Evolutionary conservation across 2,797 vertebrate species (phyloP).

Genomic region (Synanceia verrucosa): DNA sequence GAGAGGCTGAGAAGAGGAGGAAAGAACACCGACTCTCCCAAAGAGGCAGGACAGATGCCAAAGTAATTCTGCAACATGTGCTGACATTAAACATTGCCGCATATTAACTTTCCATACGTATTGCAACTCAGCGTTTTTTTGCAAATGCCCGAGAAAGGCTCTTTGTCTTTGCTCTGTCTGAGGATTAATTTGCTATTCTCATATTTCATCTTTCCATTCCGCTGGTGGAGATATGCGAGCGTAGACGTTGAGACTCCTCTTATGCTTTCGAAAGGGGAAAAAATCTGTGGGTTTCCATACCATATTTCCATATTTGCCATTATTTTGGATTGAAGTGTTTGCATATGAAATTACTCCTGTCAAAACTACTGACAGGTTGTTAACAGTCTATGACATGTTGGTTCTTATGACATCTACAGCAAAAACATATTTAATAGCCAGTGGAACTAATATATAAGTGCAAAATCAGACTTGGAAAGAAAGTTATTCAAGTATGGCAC

Average conservation of each 20-base stretch:
- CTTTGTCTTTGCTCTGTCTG: constrained; percentile 85
- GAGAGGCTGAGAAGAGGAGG: constrained; percentile 71
- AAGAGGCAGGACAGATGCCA: constrained; percentile 83
- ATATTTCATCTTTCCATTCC: constrained; percentile 86
- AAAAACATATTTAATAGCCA: constrained; percentile 17
- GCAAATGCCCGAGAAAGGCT: constrained; percentile 80
- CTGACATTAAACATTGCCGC: constrained; percentile 87
- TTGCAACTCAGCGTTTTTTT: constrained; percentile 83
- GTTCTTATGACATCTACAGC: constrained; percentile 11
- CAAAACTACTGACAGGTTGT: constrained; percentile 34
- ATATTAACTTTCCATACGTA: constrained; percentile 87
- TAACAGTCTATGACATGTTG: constrained; percentile 31
- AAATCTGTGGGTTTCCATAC: constrained; percentile 67
- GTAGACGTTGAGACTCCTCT: constrained; percentile 62
- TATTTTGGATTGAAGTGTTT: constrained; percentile 49
- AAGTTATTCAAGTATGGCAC: background rate
- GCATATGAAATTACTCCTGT: constrained; percentile 53
- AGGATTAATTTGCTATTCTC: constrained; percentile 82
- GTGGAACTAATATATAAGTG: constrained; percentile 2
- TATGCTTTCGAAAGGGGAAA: constrained; percentile 52
- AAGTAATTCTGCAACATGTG: constrained; percentile 86
- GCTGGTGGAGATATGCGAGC: constrained; percentile 75
- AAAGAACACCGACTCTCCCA: constrained; percentile 79
- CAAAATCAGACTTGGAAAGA: constrained; percentile 10
- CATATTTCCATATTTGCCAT: constrained; percentile 63